Evolutionary conservation across 1,140 invertebrate species (phyloP).

Genomic region (Neomicropteryx cornuta): DNA sequence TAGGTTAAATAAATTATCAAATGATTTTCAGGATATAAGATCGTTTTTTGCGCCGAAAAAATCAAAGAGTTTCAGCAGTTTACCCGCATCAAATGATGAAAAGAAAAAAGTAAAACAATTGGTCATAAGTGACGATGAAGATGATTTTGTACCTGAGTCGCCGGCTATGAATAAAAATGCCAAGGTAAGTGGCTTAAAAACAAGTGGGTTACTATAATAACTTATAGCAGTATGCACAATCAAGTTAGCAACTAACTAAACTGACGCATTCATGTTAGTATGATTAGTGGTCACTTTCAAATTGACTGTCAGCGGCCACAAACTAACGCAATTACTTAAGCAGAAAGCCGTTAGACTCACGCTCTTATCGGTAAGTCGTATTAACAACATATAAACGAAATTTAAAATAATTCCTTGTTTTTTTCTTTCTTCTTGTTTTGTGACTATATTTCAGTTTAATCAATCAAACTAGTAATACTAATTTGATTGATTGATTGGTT

Average conservation of each 20-base stretch:
- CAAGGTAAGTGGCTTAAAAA: slow-evolving; percentile 16
- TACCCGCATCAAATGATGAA: not conserved
- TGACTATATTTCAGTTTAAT: too few species aligned
- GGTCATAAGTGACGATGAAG: slow-evolving; percentile 20
- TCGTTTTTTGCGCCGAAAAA: slow-evolving; percentile 32
- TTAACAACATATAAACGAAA: too few species aligned
- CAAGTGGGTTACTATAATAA: slow-evolving; percentile 5
- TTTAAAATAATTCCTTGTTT: too few species aligned
- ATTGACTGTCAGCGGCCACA: not conserved
- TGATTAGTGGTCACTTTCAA: slow-evolving; percentile 1
- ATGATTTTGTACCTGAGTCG: slow-evolving; percentile 32
- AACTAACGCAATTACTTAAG: not conserved
- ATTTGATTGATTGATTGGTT: too few species aligned
- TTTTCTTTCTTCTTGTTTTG: too few species aligned
- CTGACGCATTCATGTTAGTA: too few species aligned
- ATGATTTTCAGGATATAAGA: slow-evolving; percentile 36
- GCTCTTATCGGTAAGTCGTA: too few species aligned
- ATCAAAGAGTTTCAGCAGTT: slow-evolving; percentile 5
- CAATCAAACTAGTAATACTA: too few species aligned
- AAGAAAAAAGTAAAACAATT: slow-evolving; percentile 13
- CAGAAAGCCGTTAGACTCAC: not conserved
- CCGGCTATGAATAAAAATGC: slow-evolving; percentile 24
- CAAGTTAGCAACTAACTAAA: too few species aligned
- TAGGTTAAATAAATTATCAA: too few species aligned
- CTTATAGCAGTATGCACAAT: too few species aligned